Conservation (phyloP, 2,113 vertebrate genomes). For the Gracilinanus agilis region DNA sequence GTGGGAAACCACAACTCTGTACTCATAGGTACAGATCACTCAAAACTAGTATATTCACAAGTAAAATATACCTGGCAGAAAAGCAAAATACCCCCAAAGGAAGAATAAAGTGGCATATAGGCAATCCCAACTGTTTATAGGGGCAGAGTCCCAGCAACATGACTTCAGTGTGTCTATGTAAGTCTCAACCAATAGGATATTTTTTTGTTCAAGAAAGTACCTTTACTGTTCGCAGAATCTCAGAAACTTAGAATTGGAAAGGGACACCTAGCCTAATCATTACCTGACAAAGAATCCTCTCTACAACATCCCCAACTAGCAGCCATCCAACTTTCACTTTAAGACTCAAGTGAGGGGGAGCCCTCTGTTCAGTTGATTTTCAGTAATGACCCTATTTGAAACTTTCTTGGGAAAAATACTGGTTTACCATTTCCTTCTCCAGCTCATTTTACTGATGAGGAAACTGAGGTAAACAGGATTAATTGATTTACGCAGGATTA, state of each 20-base stretch:
- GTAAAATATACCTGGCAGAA: background rate
- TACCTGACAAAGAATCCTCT: background rate
- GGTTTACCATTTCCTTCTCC: too few species aligned
- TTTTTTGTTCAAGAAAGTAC: background rate
- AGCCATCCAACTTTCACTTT: background rate
- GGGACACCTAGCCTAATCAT: background rate
- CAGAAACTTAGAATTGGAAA: background rate
- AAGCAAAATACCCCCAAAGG: background rate
- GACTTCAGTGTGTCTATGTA: background rate
- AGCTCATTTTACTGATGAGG: too few species aligned
- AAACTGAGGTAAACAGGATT: too few species aligned
- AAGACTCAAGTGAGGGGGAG: background rate
- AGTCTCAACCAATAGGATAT: background rate
- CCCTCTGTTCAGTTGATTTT: too few species aligned
- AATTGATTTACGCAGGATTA: too few species aligned
- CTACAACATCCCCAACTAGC: background rate
- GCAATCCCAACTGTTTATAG: background rate
- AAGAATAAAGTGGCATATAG: background rate
- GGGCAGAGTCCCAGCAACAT: background rate
- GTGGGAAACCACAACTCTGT: background rate
- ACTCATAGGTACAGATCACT: background rate
- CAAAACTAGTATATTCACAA: background rate
- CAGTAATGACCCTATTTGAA: too few species aligned
- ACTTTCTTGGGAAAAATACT: too few species aligned
- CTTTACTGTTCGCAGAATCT: background rate